Evolutionary conservation across 1,140 invertebrate species (phyloP), one percentile per base, ranked within the genome.

Genomic region (Eriosoma lanigerum): DNA sequence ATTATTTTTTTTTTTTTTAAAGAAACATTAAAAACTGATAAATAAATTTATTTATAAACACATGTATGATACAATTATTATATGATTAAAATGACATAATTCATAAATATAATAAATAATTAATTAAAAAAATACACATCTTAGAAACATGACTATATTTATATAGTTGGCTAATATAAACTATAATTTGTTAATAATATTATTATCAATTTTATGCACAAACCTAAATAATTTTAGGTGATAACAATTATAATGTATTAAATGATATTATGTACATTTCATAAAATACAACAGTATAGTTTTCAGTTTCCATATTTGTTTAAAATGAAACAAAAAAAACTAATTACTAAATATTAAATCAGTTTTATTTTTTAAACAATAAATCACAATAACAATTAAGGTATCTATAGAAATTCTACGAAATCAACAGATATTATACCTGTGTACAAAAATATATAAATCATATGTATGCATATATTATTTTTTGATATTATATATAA

Each of bases 371-470:
- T 38, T 56, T 76, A 58, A 78, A 78, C 56, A 78, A 78, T 78
- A 78, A 78, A 78, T 78, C 75, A 78, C 75, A 78, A 62, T 78
- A 78, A 78, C 75, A 78, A 66, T 52, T 48, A 72, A 78, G 56
- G 17, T 78, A 62, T 38, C 38, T 78, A 62, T 60, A 62, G 75
- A 78, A 46, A 62, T 32, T 60, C 54, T 78, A 78, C 38, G 56
- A 46, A 78, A 78, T 60, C 56, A 78, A 78, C 75, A 78, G 75
- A 62, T 60, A 29, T 17, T 17, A 68, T 75, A 78, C n/a, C 75
- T 62, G 56, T 48, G n/a, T 78, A 78, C 62, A 76, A 76, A 76
- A 76, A 76, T 76, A 76, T 76, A 76, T 78, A 60, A 44, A 54
- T 60, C n/a, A 46, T 21, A 75, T 58, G 21, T 58, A 38, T 75